A percentile compares a stretch with the other conserved stretches of the same genome.
Conservation (phyloP, 1,140 invertebrate genomes). For the Ceratina calcarata region DNA sequence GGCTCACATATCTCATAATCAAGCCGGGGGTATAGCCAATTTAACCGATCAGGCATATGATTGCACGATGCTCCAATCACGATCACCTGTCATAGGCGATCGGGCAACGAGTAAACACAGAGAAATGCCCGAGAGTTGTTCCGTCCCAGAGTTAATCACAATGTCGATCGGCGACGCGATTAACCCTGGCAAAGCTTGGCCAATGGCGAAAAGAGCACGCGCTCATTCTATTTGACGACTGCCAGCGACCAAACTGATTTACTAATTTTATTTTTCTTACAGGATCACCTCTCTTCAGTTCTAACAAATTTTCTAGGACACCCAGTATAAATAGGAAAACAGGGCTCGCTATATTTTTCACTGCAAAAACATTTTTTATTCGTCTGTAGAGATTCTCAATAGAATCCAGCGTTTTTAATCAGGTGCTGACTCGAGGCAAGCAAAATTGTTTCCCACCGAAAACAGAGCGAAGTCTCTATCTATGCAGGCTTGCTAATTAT, state of each 20-base stretch:
- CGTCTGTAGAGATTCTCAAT: neutral
- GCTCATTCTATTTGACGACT: neutral
- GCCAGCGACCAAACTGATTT: too few relatives aligned
- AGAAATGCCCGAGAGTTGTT: conserved; percentile 39
- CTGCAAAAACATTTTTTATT: neutral
- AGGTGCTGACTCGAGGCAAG: neutral
- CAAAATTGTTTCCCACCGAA: conserved; percentile 21
- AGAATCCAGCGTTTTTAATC: conserved; percentile 23
- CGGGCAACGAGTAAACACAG: conserved; percentile 41
- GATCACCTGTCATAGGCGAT: conserved; percentile 37
- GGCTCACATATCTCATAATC: conserved; percentile 43
- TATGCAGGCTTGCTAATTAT: conserved; percentile 16
- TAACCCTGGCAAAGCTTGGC: conserved; percentile 3
- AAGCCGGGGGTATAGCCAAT: conserved; percentile 38
- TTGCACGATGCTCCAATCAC: conserved; percentile 34
- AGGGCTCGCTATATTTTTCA: too few relatives aligned
- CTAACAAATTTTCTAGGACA: too few relatives aligned
- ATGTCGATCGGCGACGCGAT: conserved; percentile 2
- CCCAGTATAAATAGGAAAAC: too few relatives aligned
- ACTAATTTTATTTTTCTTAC: too few relatives aligned
- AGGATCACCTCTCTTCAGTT: too few relatives aligned
- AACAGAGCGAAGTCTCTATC: neutral
- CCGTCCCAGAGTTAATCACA: conserved; percentile 25
- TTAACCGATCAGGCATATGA: conserved; percentile 40
- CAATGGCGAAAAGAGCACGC: conserved; percentile 11